phyloP scores from a whole-genome alignment of 2,113 vertebrate genomes.

The Meles meles region DNA sequence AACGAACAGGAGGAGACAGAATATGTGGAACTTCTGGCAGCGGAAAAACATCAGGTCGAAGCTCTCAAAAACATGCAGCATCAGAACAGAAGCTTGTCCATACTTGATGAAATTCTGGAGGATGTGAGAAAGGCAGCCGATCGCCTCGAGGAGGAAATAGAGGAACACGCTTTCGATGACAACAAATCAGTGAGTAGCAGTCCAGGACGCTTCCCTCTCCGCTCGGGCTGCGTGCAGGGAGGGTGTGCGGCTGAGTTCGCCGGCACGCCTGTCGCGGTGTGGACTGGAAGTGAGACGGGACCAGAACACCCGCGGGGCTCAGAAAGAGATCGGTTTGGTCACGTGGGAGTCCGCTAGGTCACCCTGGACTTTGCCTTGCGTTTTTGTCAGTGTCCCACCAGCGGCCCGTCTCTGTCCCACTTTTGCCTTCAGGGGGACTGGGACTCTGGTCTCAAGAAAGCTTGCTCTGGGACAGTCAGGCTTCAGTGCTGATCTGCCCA shows the following conservation, averaged over 20 bases:
- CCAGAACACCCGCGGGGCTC: not conserved
- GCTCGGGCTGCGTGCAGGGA: not conserved
- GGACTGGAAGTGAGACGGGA: too few relatives aligned
- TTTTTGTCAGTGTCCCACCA: not conserved
- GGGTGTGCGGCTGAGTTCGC: not conserved
- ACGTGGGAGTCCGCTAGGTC: not conserved
- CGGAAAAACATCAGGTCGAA: constrained; percentile 95
- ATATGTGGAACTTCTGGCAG: constrained; percentile 94
- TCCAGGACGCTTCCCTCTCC: not conserved
- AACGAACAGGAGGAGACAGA: constrained; percentile 93
- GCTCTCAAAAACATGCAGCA: constrained; percentile 90
- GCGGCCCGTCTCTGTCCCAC: not conserved
- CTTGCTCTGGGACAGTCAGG: not conserved
- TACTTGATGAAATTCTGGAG: constrained; percentile 96
- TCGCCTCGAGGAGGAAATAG: constrained; percentile 95
- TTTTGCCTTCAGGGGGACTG: not conserved
- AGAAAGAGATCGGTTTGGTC: not conserved
- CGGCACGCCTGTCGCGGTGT: not conserved
- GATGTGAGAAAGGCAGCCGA: constrained; percentile 95
- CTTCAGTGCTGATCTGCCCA: too few relatives aligned
- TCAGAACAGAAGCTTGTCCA: constrained; percentile 93
- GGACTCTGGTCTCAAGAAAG: not conserved
- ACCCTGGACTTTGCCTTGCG: not conserved
- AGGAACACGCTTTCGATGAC: constrained; percentile 96
- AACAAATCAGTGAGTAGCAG: constrained; percentile 90